These are phyloP conservation scores for Oxyruncus cristatus DNA, from an alignment of 2,113 vertebrate genomes.

Conservation along the genomic window DNA sequence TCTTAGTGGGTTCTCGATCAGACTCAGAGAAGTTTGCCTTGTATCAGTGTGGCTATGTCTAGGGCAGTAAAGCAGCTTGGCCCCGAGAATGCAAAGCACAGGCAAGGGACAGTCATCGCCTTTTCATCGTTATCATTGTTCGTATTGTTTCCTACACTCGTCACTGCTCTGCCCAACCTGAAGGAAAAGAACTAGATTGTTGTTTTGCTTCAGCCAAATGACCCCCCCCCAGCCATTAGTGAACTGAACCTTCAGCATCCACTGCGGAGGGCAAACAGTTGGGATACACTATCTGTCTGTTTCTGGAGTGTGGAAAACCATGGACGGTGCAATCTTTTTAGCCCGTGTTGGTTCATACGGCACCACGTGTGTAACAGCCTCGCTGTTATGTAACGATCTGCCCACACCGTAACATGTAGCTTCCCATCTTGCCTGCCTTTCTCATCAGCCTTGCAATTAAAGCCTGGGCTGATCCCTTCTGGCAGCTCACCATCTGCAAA, in stretches of 20 bases:
- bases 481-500: slow-evolving; percentile 70
- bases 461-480: slow-evolving; percentile 61
- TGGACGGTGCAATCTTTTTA: not conserved
- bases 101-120: not conserved
- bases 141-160: not conserved
- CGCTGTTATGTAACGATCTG: slow-evolving; percentile 7
- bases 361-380: not conserved
- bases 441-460: slow-evolving; percentile 54
- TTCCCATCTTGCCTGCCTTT: slow-evolving; percentile 41
- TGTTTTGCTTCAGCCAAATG: not conserved
- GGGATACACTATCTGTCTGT: not conserved
- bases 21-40: not conserved
- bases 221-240: accelerated
- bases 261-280: accelerated
- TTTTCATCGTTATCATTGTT: not conserved
- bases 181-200: not conserved
- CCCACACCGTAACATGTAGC: not conserved
- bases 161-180: not conserved
- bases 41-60: not conserved
- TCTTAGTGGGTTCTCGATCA: not conserved
- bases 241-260: not conserved
- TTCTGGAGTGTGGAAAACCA: not conserved
- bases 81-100: not conserved
- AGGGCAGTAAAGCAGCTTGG: not conserved
- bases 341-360: accelerated